These are phyloP conservation scores for Eulacestoma nigropectus DNA, from an alignment of 2,113 vertebrate species.

Conservation along the genomic window DNA sequence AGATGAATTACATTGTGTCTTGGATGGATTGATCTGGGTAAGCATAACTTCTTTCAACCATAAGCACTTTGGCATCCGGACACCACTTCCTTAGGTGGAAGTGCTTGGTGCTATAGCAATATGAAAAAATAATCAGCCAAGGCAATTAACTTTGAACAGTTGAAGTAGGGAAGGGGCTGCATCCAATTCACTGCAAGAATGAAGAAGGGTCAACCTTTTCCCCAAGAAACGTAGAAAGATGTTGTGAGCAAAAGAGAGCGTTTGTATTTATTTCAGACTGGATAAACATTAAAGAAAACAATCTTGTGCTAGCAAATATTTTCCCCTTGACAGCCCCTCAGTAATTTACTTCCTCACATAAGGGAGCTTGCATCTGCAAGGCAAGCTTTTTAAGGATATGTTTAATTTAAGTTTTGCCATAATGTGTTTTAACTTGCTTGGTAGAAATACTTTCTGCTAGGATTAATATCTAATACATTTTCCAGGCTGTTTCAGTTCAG, in stretches of 20 bases:
- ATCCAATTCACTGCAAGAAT: conserved; percentile 1
- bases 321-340: conserved; percentile 41
- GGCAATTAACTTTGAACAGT: background rate
- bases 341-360: conserved; percentile 65
- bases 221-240: background rate
- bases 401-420: conserved; percentile 71
- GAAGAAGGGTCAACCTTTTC: background rate
- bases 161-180: background rate
- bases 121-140: background rate
- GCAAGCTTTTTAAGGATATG: conserved; percentile 55
- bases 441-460: conserved; percentile 70
- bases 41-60: background rate
- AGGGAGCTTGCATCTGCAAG: conserved; percentile 50
- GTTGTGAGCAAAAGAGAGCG: background rate
- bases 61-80: background rate
- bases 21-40: background rate
- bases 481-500: conserved; percentile 83
- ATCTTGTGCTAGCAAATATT: conserved; percentile 31
- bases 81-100: background rate
- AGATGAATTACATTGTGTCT: background rate
- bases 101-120: background rate
- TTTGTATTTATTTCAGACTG: background rate
- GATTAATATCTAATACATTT: conserved; percentile 80
- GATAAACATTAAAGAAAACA: conserved; percentile 48
- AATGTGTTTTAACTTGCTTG: conserved; percentile 71